Evolutionary conservation across 1,140 invertebrate species (phyloP), one percentile per base, ranked within the genome.

Genomic region (Zaprionus capensis): DNA sequence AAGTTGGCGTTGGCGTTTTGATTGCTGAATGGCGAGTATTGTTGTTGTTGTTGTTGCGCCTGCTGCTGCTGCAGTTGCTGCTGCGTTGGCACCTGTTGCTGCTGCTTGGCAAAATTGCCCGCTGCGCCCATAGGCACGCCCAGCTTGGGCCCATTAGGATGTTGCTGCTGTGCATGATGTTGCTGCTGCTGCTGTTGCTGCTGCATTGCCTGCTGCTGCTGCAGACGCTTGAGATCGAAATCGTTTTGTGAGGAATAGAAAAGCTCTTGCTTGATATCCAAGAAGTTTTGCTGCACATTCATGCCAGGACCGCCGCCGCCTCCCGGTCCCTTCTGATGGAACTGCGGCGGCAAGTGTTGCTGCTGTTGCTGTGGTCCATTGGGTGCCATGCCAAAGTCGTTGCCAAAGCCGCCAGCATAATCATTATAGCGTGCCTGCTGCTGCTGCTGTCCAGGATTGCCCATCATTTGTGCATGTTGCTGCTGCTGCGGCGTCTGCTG

Each of bases 11-110:
- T 91, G 26, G 85, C 71, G 22, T 83, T 92, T 66, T 91, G 85
- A n/a, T 94, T 94, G 80, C 95, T 81, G 53, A 88, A 96, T 3
- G 95, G 95, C 75, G 95, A 96, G 92, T 95, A 95, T 92, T 95
- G 95, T 75, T 94, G 28, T 83, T 95, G 94, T 81, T 91, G 92
- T 20, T 86, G 90, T n/a, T 78, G 95, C 62, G 94, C 95, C 79
- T 95, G 94, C 83, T 91, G 91, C 59, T 44, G 41, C 41, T 46
- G 41, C 41, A 95, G 92, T 68, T 91, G 91, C 53, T 81, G 95
- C 64, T 94, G 95, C 82, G 95, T 95, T 86, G 95, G 95, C 66
- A 94, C 93, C 81, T 95, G 94, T 86, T 74, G 71, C 56, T 77
- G 78, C 62, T 86, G 83, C 80, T 93, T 93, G 63, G 81, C 81